phyloP scores from a whole-genome alignment of 2,113 vertebrate species.

The Carassius carassius region DNA sequence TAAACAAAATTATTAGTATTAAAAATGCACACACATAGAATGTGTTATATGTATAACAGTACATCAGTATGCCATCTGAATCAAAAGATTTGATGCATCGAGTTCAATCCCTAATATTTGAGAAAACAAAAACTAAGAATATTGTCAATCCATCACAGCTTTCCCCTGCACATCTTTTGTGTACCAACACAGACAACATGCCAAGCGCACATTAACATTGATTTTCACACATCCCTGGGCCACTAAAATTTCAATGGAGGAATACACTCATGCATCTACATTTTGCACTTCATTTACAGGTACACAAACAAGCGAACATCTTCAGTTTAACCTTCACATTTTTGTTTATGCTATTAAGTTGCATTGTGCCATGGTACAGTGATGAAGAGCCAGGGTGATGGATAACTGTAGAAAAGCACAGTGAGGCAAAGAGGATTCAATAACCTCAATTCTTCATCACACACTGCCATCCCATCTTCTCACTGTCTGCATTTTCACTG shows the following conservation, averaged over 20 bases:
- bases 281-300: neutral
- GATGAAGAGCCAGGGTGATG: slow-evolving; percentile 13
- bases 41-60: neutral
- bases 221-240: slow-evolving; percentile 27
- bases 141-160: slow-evolving; percentile 23
- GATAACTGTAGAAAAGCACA: slow-evolving; percentile 28
- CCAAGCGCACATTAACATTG: slow-evolving; percentile 19
- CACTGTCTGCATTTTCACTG: neutral
- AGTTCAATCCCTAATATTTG: neutral
- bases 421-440: slow-evolving; percentile 33
- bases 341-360: slow-evolving; percentile 30
- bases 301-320: slow-evolving; percentile 8
- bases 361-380: slow-evolving; percentile 1
- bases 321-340: neutral
- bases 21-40: neutral
- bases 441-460: slow-evolving; percentile 34
- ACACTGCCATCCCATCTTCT: slow-evolving; percentile 5
- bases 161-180: slow-evolving; percentile 49
- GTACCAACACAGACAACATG: slow-evolving; percentile 25
- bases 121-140: neutral
- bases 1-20: neutral
- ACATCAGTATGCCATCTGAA: neutral
- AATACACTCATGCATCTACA: neutral
- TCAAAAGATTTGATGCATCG: neutral
- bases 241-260: neutral